Base-by-base conservation (phyloP, 2,888 invertebrate species). In the Oligia latruncula region DNA sequence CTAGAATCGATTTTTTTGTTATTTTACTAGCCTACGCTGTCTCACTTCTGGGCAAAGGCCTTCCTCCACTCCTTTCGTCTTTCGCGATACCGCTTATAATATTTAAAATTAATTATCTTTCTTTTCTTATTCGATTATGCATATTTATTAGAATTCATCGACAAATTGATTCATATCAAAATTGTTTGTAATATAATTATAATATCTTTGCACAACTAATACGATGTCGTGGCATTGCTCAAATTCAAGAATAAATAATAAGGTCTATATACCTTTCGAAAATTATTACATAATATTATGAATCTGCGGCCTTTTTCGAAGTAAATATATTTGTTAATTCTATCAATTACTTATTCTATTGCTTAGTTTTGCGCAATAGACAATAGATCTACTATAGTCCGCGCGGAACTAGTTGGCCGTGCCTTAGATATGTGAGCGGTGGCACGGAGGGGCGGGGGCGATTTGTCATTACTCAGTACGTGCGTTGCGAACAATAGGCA, bases 161-260 rank as follows among this genome's bases (percentile, higher is more conserved):
- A 8, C 43, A n/a, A 67, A 40, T 52, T 52, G 6, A 64, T 67
- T 62, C 78, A 80, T 83, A 83, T 80, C 83, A 77, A 43, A 67
- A n/a, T 46, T 23, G 4, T n/a, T 58, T 13, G 23, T 35, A 40
- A 40, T 46, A 29, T 1, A 43, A 46, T 49, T 35, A 3, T 17
- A 55, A 58, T 23, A 75, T 15, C 4, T 46, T 46, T 17, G 20
- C 60, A 52, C n/a, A 20, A 49, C 6, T 4, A 29, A 43, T 55
- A 35, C 23, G 15, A 35, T 23, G 17, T 71, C 17, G 9, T 11
- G 40, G 15, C 40, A 35, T 9, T 46, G 43, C 20, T 6, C 8
- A 23, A 35, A 71, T n/a, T 46, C 4, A 35, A 35, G 4, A 49
- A 49, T n/a, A 23, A 80, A 49, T 29, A 20, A 46, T 6, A n/a